Conservation (phyloP, 2,113 vertebrate species). For the Indicator maculatus region DNA sequence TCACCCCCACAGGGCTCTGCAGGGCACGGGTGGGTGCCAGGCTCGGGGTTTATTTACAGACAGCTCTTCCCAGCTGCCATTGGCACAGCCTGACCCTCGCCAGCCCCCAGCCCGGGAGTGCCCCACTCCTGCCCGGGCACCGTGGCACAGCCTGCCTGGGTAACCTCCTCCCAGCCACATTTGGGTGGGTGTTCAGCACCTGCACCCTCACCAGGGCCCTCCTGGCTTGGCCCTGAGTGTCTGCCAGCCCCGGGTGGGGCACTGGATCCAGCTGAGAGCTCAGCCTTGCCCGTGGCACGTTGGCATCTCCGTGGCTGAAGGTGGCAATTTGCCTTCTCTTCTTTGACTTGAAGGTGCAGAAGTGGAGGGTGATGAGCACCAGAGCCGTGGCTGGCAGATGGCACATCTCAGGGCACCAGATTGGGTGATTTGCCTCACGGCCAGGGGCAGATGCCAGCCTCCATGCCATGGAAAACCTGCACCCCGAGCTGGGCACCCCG, state of each 20-base stretch:
- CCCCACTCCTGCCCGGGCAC: background rate
- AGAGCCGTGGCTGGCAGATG: accelerated
- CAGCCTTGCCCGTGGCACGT: accelerated
- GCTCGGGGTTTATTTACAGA: constrained; percentile 66
- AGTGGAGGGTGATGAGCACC: accelerated
- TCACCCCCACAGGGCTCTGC: background rate
- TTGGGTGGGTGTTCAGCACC: accelerated
- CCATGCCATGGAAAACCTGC: background rate
- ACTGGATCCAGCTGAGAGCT: background rate
- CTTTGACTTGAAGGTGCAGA: background rate
- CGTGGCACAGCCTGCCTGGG: accelerated
- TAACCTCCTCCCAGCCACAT: background rate
- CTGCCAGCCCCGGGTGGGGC: background rate
- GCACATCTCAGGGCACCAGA: background rate
- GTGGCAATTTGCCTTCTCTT: background rate
- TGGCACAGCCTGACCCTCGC: constrained; percentile 40
- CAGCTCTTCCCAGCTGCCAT: constrained; percentile 34
- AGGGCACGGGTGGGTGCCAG: background rate
- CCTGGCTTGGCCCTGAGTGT: accelerated
- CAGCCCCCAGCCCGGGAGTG: background rate
- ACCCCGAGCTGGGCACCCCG: too few species aligned
- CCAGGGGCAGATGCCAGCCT: background rate
- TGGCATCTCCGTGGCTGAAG: accelerated
- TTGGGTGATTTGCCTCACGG: background rate
- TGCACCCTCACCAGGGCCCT: accelerated